Evolutionary conservation across 53 echinoderm and acorn worm genomes (phyloP).

Genomic region (Zoroaster sp.): DNA sequence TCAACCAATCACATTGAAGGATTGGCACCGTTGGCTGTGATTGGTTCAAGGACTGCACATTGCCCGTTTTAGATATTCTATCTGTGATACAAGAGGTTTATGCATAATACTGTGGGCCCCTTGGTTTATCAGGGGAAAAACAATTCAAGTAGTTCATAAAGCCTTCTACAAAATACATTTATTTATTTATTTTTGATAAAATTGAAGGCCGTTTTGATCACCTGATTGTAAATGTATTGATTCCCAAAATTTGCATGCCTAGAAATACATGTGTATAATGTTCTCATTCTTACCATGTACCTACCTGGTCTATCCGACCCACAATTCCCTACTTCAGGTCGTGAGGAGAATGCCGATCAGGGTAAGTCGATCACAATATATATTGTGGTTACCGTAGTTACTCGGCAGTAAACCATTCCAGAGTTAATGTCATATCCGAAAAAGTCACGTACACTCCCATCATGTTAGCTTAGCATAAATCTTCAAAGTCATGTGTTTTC

Average conservation of each 20-base stretch:
- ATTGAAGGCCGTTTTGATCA: too few species aligned
- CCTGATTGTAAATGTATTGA: too few species aligned
- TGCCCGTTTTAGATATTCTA: too few species aligned
- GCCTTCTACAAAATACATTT: too few species aligned
- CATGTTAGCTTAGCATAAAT: neutral
- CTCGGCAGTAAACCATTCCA: neutral
- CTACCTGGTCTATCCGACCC: conserved; percentile 50
- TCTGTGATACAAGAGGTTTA: too few species aligned
- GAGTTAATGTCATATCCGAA: neutral
- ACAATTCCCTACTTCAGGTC: conserved; percentile 39
- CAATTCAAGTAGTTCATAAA: too few species aligned
- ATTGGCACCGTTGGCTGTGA: too few species aligned
- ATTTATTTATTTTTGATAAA: too few species aligned
- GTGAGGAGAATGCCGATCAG: conserved; percentile 49
- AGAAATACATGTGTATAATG: neutral
- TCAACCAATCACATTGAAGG: too few species aligned
- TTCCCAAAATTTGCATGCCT: neutral
- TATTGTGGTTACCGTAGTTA: neutral
- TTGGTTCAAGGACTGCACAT: too few species aligned
- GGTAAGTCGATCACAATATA: conserved; percentile 28
- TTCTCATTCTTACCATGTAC: conserved; percentile 38
- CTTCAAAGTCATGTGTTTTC: neutral
- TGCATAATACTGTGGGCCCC: too few species aligned
- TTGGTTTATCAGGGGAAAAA: too few species aligned
- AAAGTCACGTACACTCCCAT: neutral